Evolutionary conservation across 2,113 vertebrate species (phyloP), one percentile per base, ranked within the genome.

Genomic region (Amazona guildingii): DNA sequence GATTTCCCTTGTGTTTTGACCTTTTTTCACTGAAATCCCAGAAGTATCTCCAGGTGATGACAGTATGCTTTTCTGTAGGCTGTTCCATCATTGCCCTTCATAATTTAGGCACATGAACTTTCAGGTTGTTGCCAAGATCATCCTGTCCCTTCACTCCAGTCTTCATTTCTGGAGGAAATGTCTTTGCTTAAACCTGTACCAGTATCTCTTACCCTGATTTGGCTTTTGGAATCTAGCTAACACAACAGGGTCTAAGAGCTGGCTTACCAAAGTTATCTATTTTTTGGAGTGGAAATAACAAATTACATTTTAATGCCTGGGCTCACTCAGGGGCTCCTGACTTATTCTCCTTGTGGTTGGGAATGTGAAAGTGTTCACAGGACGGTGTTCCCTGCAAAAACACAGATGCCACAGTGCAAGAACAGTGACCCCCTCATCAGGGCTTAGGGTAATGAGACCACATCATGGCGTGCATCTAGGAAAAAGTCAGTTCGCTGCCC

Each of bases 261-360:
- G 69, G 28, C 46, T 95, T 83, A 29, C 48, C 82, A 67, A 86
- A 86, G 27, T 23, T 13, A 23, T 14, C 23, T 37, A 55, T 79
- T 55, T 95, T 95, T 93, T 78, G 13, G 39, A 94, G 68, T 67
- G 67, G 72, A 96, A 94, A 81, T 33, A 62, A 70, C 37, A 59
- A 92, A 73, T 91, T 86, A 39, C 10, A 67, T 93, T 95, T 92
- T 88, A 90, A 87, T 82, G 15, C 66, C 46, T 55, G 39, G 19
- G n/a, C 85, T 86, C 77, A 35, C 31, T 27, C 39, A 11, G 12
- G 51, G 63, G n/a, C 51, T 83, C 17, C 86, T 79, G 68, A 3
- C 75, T 94, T 88, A 80, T 92, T 80, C 37, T 85, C 54, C 66
- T 4, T 74, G 13, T 80, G 49, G 68, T 20, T 83, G 57, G 52